A percentile compares a stretch with the other conserved stretches of the same genome.
Conservation (phyloP, 2,888 invertebrate species). For the Hoplodrina ambigua region DNA sequence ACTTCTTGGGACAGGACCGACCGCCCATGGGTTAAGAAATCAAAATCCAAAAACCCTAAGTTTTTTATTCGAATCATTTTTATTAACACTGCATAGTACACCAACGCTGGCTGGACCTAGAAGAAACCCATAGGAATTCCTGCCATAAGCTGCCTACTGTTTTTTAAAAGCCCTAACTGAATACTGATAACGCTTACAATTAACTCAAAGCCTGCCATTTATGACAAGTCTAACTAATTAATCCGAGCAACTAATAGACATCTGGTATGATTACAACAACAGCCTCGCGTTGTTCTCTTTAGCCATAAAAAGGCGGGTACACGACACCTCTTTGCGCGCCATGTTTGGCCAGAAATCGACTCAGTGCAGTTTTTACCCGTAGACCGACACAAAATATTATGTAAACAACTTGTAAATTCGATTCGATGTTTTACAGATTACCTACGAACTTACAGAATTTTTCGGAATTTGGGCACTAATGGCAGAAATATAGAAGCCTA, state of each 20-base stretch:
- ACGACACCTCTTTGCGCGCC: slow-evolving; percentile 63
- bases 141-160: background rate
- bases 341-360: slow-evolving; percentile 71
- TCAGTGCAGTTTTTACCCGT: slow-evolving; percentile 56
- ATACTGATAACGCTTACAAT: slow-evolving; percentile 9
- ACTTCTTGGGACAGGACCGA: too few relatives aligned
- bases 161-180: background rate
- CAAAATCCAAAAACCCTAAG: background rate
- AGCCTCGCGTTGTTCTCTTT: slow-evolving; percentile 69
- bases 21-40: background rate
- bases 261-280: slow-evolving; percentile 52
- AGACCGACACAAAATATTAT: slow-evolving; percentile 34
- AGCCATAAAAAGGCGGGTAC: slow-evolving; percentile 72
- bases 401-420: slow-evolving; percentile 24
- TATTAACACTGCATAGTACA: too few relatives aligned
- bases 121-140: background rate
- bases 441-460: background rate
- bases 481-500: too few relatives aligned
- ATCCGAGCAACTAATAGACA: slow-evolving; percentile 44
- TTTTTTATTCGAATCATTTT: too few relatives aligned
- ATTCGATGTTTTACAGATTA: background rate
- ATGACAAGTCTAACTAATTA: slow-evolving; percentile 47
- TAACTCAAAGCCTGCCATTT: slow-evolving; percentile 23
- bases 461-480: background rate
- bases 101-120: background rate